Evolutionary conservation across 2,797 vertebrate species (phyloP), one percentile per base, ranked within the genome.

Genomic region (Scolopax bukidnonensis): DNA sequence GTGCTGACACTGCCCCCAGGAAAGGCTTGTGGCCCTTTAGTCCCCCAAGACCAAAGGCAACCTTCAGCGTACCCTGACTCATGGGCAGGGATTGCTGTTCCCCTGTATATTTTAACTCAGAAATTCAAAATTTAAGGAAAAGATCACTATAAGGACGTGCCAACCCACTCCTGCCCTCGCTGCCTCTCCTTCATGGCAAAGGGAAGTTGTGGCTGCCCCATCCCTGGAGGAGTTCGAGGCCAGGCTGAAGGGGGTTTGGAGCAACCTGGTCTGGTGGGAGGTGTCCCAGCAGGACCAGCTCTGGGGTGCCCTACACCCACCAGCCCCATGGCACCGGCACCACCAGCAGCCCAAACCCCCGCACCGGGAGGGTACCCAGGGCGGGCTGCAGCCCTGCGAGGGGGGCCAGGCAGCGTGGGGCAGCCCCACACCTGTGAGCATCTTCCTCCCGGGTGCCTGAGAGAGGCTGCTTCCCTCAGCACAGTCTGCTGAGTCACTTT

Each of bases 401-500:
- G 3, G 16, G 65, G 16, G 19, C 24, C 54, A 3, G 40, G 60
- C 20, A 41, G 51, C 21, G 5, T 6, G 2, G 70, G 80, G 56
- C 67, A 32, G 23, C 20, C 57, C n/a, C 48, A 17, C 2, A 1
- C n/a, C 48, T 3, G 18, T 5, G 4, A 38, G 57, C 48, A 32
- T 9, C 80, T 13, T 12, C 77, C 23, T 24, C 19, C 25, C 5
- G 0, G 56, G 14, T 15, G n/a, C 70, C 70, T 40, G 4, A 19
- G 36, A 67, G n/a, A 38, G 0, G 0, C 3, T 1, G 27, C 63
- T 6, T 36, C 63, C 73, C 73, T 14, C 3, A 2, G 73, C 56
- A 45, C 40, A 1, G 0, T 18, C 64, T 47, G 83, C 64, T 16
- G 47, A 53, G 64, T 40, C 47, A 54, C 36, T 41, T 41, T 4